Base-by-base conservation (phyloP, 2,888 invertebrate genomes). In the Diarsia dahlii region DNA sequence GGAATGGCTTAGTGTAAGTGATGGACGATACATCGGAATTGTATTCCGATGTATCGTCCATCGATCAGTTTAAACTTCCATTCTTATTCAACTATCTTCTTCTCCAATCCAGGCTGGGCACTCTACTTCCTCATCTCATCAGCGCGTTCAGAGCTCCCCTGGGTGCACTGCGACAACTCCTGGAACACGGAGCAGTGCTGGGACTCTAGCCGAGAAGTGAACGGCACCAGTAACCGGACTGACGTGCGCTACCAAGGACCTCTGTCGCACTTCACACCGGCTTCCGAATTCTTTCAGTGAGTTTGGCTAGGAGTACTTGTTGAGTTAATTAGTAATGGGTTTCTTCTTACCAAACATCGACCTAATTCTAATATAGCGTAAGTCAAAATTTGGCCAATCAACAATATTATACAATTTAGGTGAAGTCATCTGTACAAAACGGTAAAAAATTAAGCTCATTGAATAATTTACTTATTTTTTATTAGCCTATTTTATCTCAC, bases 151-250 rank as follows among this genome's bases (percentile, higher is more conserved):
- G 97, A 98, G 88, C 95, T 98, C 48, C 98, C 98, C 2, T 98
- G 98, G 98, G 95, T 98, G 73, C 97, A 98, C 87, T 98, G 98
- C 91, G 97, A 98, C 93, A 98, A 98, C 94, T 95, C 97, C 0
- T 98, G 98, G 98, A 98, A 98, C 95, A 98, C 98, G 0, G 97
- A 97, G 0, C 95, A 97, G 84, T 98, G 98, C 92, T 97, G 97
- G 97, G 97, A 97, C 88, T 94, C 95, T 0, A 91, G 92, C 0
- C 78, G 92, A 6, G 89, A 91, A 4, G 88, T 92, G 28, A 95
- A 95, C 80, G 82, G 88, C 13, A 95, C 96, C 56, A 78, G 82
- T 13, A 94, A 94, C 81, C 90, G 91, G 20, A 94, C 95, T 0
- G 95, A 95, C 50, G 92, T 96, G n/a, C 94, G 93, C 23, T 96